Conservation (phyloP, 1,140 invertebrate species). For the Subanguina moxae region DNA sequence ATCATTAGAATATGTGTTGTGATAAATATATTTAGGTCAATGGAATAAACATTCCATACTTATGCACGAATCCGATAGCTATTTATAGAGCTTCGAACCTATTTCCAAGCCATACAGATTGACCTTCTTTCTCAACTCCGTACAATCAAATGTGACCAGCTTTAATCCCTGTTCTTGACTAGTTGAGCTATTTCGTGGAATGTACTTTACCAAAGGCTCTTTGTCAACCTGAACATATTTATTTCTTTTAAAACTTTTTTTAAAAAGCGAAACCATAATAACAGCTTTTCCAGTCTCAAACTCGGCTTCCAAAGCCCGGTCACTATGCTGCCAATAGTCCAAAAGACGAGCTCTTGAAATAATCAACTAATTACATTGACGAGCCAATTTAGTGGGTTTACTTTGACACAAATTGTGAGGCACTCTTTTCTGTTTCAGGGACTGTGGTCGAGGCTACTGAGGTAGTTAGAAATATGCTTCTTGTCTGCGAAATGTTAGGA, state of each 20-base stretch:
- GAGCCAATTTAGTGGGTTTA: neutral
- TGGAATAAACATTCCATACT: no score
- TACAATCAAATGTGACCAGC: constrained; percentile 23
- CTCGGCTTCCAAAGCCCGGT: constrained; percentile 40
- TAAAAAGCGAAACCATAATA: constrained; percentile 40
- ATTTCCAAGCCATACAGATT: constrained; percentile 18
- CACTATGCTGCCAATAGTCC: constrained; percentile 48
- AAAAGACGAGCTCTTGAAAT: constrained; percentile 27
- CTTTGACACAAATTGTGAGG: neutral
- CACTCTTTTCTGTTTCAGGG: neutral
- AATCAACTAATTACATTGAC: neutral
- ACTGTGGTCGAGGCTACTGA: no score
- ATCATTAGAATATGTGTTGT: no score
- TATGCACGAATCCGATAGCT: no score
- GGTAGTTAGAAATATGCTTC: no score
- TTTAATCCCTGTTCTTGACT: constrained; percentile 27
- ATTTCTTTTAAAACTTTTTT: constrained; percentile 1
- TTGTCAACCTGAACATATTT: neutral
- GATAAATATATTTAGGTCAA: no score
- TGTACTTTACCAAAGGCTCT: constrained; percentile 9
- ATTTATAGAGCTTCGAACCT: no score
- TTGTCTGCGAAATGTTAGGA: no score
- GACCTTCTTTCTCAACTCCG: constrained; percentile 19
- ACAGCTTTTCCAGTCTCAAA: constrained; percentile 36
- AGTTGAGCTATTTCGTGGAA: constrained; percentile 24